Base-by-base conservation (phyloP, 1,140 invertebrate species). In the Sinella curviseta region DNA sequence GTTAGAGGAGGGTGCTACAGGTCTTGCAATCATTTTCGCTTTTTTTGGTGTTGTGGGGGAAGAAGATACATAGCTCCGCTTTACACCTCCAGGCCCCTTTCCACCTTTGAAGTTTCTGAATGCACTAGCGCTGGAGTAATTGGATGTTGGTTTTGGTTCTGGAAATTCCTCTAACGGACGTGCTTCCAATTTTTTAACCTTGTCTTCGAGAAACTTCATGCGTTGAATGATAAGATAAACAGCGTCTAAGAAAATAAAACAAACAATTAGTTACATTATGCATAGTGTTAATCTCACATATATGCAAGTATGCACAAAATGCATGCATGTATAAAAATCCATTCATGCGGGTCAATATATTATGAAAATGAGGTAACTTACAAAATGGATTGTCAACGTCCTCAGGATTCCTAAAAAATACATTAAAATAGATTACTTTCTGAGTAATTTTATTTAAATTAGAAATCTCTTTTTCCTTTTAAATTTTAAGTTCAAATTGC, bases 341-440 rank as follows among this genome's bases (percentile, higher is more conserved):
- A 76, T 39, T 48, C 4, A 76, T 76, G 39, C 8, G 20, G 20
- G 8, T 48, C 20, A 48, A 48, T 48, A n/a, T n/a, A n/a, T n/a
- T n/a, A n/a, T n/a, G n/a, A n/a, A n/a, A n/a, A 74, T 31, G 24
- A 34, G 4, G 14, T 17, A 28, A 77, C 76, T 80, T 80, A 80
- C 79, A 80, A 60, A 80, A 80, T 55, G 79, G 79, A 74, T 80
- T 80, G 28, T 80, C 76, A 20, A 34, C 67, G 57, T 77, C 76
- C 1, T 74, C 67, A 8, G 65, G 65, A 33, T 31, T 70, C 30
- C 65, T 70, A 33, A 4, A 12, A 70, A 70, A 31, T 70, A 26
- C 4, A n/a, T n/a, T n/a, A 65, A 65, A n/a, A 26, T 65, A 65
- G n/a, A 48, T 12, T 12, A 48, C 20, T 8, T 48, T 12, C 8